Base-by-base conservation (phyloP, 2,797 vertebrate species). In the Rhynchotus rufescens region DNA sequence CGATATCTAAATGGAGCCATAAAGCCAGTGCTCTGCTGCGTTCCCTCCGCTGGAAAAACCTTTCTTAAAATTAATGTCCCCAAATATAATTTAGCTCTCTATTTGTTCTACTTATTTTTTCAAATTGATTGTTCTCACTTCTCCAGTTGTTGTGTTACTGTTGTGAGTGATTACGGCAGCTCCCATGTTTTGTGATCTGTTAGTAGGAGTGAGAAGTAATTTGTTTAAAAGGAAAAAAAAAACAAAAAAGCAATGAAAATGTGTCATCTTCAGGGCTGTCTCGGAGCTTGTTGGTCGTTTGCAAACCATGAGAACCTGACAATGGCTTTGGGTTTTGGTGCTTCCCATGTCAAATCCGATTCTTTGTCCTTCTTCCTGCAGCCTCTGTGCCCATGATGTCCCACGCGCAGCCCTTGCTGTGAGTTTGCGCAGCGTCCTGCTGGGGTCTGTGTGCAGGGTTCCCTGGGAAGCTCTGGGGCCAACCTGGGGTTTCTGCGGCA, bases 281-380 rank as follows among this genome's bases (percentile, higher is more conserved):
- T 85, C 32, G 16, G 91, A 44, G 44, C 76, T 79, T 47, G 56
- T 90, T 38, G 32, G 23, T 36, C 17, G 23, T 9, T 12, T 64
- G 52, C 81, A 81, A 89, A 38, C 52, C 40, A 47, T 2, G n/a
- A 83, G 88, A 85, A 88, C 71, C 36, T 77, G 93, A 85, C 76
- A 96, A 93, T 79, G 89, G 69, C 76, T 86, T 90, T 90, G 86
- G 5, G 60, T 60, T 92, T 94, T 93, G 79, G 51, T 90, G 40
- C 47, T 80, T 73, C 49, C 76, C 25, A 5, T 73, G 76, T 80
- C 71, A 92, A 49, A 90, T 76, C 32, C 54, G 56, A 81, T 83
- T 78, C 61, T 68, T 74, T 75, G 26, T 73, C 38, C 73, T 30
- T 88, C 45, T n/a, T 90, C 42, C 2, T 23, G 78, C 26, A 30